Percentiles rank a stretch among this genome's conserved stretches.
Evolutionary conservation across 2,113 vertebrate species (phyloP).

Genomic region (Oceanodroma tethys): DNA sequence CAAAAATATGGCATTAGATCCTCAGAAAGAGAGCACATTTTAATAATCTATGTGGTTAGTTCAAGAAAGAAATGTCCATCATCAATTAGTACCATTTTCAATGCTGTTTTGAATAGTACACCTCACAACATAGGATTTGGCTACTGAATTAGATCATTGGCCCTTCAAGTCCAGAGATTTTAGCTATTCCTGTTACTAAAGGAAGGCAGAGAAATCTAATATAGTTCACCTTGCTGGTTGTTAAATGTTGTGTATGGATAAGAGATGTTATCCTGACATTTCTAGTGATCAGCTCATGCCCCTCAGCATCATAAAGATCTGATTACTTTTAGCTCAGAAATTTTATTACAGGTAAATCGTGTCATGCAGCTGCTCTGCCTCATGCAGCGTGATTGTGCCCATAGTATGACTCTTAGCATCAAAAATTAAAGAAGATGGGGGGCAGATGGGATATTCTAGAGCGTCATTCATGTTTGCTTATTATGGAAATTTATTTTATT

Average conservation of each 20-base stretch:
- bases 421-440: background rate
- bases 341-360: slow-evolving; percentile 43
- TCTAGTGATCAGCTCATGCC: slow-evolving; percentile 18
- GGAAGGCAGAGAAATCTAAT: background rate
- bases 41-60: background rate
- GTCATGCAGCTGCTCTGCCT: slow-evolving; percentile 14
- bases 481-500: slow-evolving; percentile 24
- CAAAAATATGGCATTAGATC: background rate
- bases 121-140: background rate
- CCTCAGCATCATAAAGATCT: background rate
- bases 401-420: background rate
- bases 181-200: background rate
- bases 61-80: background rate
- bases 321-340: slow-evolving; percentile 39
- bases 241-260: background rate
- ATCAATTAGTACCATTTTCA: background rate
- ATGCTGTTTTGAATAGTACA: background rate
- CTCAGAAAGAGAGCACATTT: background rate
- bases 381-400: background rate
- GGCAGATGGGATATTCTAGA: background rate
- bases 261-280: slow-evolving; percentile 10
- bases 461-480: background rate
- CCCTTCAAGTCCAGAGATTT: background rate
- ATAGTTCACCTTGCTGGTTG: background rate
- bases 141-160: background rate